A percentile compares a stretch with the other conserved stretches of the same genome.
phyloP scores from a whole-genome alignment of 35 echinoderm and acorn worm species.

The Heliocidaris tuberculata region DNA sequence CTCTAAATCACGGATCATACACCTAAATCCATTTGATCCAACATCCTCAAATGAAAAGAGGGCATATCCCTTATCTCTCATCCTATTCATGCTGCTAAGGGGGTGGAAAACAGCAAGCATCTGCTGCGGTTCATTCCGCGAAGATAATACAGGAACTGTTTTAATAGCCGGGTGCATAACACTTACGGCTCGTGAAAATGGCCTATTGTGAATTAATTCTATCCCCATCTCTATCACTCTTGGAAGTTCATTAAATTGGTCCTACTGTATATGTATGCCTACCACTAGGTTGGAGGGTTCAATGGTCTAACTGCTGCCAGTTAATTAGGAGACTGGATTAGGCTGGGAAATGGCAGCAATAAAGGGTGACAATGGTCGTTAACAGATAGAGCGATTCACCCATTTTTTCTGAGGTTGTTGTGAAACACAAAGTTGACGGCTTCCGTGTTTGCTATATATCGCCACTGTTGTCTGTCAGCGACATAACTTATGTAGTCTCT shows the following conservation, averaged over 20 bases:
- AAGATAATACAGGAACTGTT: background rate
- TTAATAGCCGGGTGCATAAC: background rate
- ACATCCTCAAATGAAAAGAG: background rate
- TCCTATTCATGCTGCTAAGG: background rate
- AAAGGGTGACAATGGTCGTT: conserved; percentile 5
- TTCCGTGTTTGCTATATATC: background rate
- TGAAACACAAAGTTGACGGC: background rate
- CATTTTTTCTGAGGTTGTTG: background rate
- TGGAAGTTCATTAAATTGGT: conserved; percentile 11
- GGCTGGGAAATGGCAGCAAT: background rate
- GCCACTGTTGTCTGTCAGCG: background rate
- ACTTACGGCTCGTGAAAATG: background rate
- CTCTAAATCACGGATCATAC: background rate
- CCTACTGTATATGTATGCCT: background rate
- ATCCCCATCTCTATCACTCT: background rate
- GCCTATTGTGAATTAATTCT: conserved; percentile 10
- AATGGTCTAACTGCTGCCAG: background rate
- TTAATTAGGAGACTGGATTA: conserved; percentile 4
- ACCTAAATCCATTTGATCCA: background rate
- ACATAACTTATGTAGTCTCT: background rate
- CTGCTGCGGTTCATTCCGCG: background rate
- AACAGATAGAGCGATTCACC: background rate
- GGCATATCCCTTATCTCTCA: background rate
- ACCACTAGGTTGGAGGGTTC: background rate
- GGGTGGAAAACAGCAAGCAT: background rate